These are phyloP conservation scores for Cebidichthys violaceus DNA, from an alignment of 2,113 vertebrate genomes.

Conservation along the genomic window DNA sequence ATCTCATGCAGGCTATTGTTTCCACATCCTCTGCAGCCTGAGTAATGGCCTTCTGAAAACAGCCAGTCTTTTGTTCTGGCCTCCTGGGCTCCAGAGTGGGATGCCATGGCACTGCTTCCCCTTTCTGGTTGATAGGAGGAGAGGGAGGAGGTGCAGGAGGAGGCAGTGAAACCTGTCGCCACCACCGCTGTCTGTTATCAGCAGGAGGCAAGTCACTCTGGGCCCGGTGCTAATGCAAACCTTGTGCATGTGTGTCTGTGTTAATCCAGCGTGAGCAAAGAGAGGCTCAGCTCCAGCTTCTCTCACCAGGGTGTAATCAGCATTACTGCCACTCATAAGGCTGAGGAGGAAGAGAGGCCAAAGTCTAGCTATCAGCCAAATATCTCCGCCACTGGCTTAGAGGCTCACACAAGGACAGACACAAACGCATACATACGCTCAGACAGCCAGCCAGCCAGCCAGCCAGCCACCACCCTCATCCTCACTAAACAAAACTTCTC, in stretches of 20 bases:
- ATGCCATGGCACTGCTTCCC: conserved; percentile 78
- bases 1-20: conserved; percentile 81
- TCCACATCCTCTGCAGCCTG: conserved; percentile 82
- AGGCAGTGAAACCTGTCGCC: conserved; percentile 72
- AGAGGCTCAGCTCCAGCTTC: conserved; percentile 60
- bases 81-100: conserved; percentile 75
- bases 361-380: conserved; percentile 63
- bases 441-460: conserved; percentile 12
- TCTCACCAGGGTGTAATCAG: conserved; percentile 44
- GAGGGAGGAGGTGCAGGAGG: conserved; percentile 61
- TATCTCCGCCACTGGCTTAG: conserved; percentile 42
- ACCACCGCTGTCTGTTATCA: conserved; percentile 65
- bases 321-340: conserved; percentile 60
- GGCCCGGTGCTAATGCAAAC: conserved; percentile 47
- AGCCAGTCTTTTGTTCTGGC: conserved; percentile 80
- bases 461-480: conserved; percentile 60
- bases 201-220: conserved; percentile 61
- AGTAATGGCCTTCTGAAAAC: conserved; percentile 83
- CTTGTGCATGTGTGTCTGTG: conserved; percentile 17
- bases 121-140: conserved; percentile 71
- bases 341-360: conserved; percentile 43
- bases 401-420: conserved; percentile 21
- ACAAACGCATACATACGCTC: not conserved
- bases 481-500: conserved; percentile 71
- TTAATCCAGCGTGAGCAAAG: conserved; percentile 67